Evolutionary conservation across 2,113 vertebrate genomes (phyloP).

Genomic region (Lontra canadensis): DNA sequence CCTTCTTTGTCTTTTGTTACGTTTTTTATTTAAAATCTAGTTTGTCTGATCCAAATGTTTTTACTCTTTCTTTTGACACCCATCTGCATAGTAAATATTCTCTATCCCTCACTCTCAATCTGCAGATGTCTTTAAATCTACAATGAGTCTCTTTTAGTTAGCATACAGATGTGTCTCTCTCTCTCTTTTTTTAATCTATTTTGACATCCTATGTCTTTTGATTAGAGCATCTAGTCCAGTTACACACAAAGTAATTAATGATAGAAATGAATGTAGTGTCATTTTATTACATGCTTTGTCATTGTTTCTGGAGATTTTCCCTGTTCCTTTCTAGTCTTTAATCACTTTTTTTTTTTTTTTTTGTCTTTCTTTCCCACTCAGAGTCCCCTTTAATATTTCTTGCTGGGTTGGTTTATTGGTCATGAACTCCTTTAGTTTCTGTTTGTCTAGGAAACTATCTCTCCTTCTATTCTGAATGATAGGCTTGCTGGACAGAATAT

Average conservation of each 20-base stretch:
- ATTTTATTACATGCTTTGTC: background rate
- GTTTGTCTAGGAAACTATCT: background rate
- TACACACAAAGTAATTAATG: background rate
- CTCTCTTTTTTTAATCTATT: background rate
- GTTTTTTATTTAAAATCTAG: background rate
- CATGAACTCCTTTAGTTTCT: background rate
- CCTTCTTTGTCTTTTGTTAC: background rate
- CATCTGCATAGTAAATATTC: background rate
- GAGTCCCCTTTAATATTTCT: background rate
- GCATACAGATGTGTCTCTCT: background rate
- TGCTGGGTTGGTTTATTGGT: background rate
- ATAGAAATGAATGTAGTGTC: background rate
- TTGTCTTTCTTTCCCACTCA: background rate
- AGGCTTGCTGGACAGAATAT: background rate
- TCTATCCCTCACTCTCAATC: background rate
- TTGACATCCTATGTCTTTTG: background rate
- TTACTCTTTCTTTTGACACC: background rate
- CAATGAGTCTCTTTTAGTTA: background rate
- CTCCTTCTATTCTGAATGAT: background rate
- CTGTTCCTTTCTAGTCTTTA: background rate
- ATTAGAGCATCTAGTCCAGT: background rate
- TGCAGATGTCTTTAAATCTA: background rate
- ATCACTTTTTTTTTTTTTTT: background rate
- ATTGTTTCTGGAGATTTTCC: background rate
- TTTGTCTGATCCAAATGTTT: background rate